phyloP scores from a whole-genome alignment of 2,797 vertebrate genomes.

The Muscicapa comitata region DNA sequence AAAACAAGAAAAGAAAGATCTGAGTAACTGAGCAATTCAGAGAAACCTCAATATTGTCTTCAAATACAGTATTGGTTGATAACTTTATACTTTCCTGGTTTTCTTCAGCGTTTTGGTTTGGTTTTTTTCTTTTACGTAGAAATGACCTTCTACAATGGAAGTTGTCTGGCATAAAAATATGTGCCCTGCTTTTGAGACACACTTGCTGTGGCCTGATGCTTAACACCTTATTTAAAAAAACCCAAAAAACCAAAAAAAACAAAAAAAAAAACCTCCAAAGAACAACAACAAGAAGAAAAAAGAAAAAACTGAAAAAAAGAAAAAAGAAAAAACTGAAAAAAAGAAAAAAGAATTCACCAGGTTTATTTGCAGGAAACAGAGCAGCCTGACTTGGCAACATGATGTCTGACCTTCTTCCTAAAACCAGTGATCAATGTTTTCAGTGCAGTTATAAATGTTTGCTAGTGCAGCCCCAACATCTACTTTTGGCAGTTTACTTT shows the following conservation, averaged over 20 bases:
- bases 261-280: neutral
- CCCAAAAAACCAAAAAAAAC: too few species aligned
- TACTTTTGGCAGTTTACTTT: neutral
- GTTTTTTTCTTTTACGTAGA: neutral
- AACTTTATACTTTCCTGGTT: neutral
- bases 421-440: fast-evolving
- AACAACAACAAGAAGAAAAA: neutral
- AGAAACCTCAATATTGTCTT: neutral
- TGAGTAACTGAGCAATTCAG: neutral
- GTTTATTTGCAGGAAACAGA: neutral
- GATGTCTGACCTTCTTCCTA: neutral
- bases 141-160: neutral
- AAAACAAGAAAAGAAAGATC: constrained; percentile 15
- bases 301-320: neutral
- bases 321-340: too few species aligned
- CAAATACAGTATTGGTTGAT: neutral
- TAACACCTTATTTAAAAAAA: neutral
- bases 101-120: fast-evolving
- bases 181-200: neutral
- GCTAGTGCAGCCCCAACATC: neutral
- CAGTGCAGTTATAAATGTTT: neutral
- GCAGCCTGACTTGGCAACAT: neutral
- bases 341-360: neutral
- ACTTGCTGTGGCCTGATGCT: neutral
- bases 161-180: fast-evolving